Evolutionary conservation across 37 sponge, comb jelly and placozoan genomes (phyloP).

Genomic region (Eunapius fragilis): DNA sequence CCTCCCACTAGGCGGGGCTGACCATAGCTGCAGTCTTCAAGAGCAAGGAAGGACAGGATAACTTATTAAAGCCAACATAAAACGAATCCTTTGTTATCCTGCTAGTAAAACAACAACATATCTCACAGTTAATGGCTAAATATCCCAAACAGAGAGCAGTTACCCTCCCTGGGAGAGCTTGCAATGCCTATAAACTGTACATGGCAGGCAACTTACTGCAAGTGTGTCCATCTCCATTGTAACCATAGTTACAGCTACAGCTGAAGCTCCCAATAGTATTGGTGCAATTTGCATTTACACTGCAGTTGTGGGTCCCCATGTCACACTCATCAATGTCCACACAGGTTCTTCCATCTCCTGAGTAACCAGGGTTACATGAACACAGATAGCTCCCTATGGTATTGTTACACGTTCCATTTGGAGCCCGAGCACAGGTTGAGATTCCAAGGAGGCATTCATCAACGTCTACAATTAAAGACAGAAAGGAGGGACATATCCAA

Average conservation of each 20-base stretch:
- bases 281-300: conserved; percentile 2
- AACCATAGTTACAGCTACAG: conserved; percentile 38
- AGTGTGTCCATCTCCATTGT: conserved; percentile 35
- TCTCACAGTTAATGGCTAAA: too few species aligned
- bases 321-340: conserved; percentile 51
- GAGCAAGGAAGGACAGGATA: background rate
- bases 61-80: too few species aligned
- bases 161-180: background rate
- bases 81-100: too few species aligned
- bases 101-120: too few species aligned
- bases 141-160: too few species aligned
- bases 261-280: conserved; percentile 26
- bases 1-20: conserved; percentile 34
- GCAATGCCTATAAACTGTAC: background rate
- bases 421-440: background rate
- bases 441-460: background rate
- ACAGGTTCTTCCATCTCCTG: background rate
- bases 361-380: background rate
- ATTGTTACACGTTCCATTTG: background rate
- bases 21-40: conserved; percentile 13
- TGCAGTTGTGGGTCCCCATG: background rate
- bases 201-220: background rate
- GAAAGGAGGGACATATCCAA: background rate
- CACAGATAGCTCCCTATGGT: background rate
- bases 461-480: background rate